Base-by-base conservation (phyloP, 2,113 vertebrate species). In the Natator depressus region DNA sequence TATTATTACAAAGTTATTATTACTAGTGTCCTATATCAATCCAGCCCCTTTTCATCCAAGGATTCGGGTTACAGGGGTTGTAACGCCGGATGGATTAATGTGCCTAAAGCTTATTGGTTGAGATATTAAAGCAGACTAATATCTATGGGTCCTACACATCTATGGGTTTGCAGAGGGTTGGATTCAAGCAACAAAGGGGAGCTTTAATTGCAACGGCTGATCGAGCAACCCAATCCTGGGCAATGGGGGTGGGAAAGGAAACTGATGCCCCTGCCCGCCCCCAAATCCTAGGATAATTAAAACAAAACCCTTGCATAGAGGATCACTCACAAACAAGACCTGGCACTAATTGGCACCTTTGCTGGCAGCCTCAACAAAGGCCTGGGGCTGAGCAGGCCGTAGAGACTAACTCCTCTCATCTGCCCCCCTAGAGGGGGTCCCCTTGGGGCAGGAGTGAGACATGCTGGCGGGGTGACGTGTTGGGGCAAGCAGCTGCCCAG, bases 261-360 rank as follows among this genome's bases (percentile, higher is more conserved):
- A 78, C 75, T 6, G 27, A 0, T 0, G 10, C 65, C 65, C 17
- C 35, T 5, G 13, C n/a, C 35, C 5, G 16, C 78, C n/a, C 1
- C 57, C 46, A 22, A 22, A 22, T 14, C 47, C 29, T 65, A 17
- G 57, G 7, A 0, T 3, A 4, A 29, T 54, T 81, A 76, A 51
- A 57, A 3, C 1, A 29, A 50, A 59, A 12, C 53, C 35, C 0
- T 0, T 10, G 29, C n/a, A 42, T 55, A 20, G 50, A 1, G 65
- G 1, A 27, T 42, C 3, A 4, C 84, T 80, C 90, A 4, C 0
- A 62, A 89, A 96, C 0, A 19, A 92, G 88, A 81, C 16, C 31
- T 1, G 46, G 17, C 55, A 0, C 87, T 93, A 87, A 94, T 95
- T 95, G 78, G 76, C 46, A 79, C 42, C 54, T 85, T 69, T 10